phyloP scores from a whole-genome alignment of 2,113 vertebrate genomes.

The Laticauda colubrina region DNA sequence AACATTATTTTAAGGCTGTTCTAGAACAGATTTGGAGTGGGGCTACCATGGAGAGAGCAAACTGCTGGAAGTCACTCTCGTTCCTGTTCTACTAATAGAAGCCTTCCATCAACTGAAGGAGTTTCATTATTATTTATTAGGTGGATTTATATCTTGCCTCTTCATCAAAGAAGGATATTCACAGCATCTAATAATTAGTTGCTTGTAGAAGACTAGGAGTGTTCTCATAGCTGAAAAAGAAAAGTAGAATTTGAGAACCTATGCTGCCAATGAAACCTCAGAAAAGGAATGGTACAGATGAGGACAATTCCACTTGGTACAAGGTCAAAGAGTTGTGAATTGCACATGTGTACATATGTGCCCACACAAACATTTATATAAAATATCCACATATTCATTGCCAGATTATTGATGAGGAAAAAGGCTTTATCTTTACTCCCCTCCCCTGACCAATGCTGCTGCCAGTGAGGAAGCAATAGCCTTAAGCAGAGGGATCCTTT shows the following conservation, averaged over 20 bases:
- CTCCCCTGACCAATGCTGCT: background rate
- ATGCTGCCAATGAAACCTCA: background rate
- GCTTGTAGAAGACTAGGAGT: background rate
- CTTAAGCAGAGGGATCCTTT: background rate
- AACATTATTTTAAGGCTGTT: background rate
- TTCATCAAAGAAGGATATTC: background rate
- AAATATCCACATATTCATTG: background rate
- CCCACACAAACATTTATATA: fast-evolving
- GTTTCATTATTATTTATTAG: background rate
- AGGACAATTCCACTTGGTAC: background rate
- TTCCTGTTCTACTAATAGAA: background rate
- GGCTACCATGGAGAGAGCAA: background rate
- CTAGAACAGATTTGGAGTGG: background rate
- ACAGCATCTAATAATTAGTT: background rate
- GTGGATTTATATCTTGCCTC: background rate
- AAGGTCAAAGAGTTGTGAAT: background rate
- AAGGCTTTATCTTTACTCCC: background rate
- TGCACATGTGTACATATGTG: background rate
- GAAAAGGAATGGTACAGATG: background rate
- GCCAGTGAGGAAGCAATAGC: background rate
- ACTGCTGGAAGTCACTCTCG: background rate
- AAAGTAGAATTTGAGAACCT: background rate
- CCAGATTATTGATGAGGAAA: background rate
- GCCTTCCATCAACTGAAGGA: background rate
- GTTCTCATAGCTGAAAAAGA: background rate